Conservation (phyloP, 2,113 vertebrate species). For the Dicaeum eximium region DNA sequence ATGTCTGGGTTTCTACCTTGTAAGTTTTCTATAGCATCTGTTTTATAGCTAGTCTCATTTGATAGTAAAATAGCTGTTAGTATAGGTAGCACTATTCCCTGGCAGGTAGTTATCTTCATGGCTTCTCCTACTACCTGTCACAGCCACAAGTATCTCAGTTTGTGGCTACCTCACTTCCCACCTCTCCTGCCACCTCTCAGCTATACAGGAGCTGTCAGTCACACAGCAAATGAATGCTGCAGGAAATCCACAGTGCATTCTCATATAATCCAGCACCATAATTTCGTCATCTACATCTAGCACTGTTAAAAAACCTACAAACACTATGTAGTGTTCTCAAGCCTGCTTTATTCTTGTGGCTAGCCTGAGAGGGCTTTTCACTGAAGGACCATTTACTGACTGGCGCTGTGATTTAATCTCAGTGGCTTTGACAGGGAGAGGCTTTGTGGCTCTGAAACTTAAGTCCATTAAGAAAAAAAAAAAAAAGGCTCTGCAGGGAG, state of each 20-base stretch:
- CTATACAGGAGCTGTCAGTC: neutral
- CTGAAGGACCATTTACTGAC: neutral
- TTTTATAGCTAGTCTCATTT: neutral
- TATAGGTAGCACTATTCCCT: neutral
- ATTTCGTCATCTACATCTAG: conserved; percentile 21
- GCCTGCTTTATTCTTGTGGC: neutral
- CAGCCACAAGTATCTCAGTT: neutral
- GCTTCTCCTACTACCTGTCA: neutral
- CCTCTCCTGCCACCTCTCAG: neutral
- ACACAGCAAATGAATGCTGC: neutral
- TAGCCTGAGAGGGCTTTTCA: neutral
- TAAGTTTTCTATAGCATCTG: neutral
- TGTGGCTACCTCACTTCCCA: neutral
- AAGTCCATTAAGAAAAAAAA: neutral
- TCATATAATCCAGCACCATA: neutral
- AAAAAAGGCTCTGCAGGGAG: neutral
- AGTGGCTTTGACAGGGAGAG: neutral
- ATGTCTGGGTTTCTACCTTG: neutral
- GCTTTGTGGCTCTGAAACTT: neutral
- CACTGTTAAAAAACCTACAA: neutral
- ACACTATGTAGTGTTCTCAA: neutral
- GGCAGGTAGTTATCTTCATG: neutral
- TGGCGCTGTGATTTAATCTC: neutral
- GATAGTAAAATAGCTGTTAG: neutral
- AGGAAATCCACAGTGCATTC: neutral